A percentile compares a stretch with the other conserved stretches of the same genome.
These are phyloP conservation scores for Drosophila merina DNA, from an alignment of 2,888 invertebrate species.

Conservation along the genomic window DNA sequence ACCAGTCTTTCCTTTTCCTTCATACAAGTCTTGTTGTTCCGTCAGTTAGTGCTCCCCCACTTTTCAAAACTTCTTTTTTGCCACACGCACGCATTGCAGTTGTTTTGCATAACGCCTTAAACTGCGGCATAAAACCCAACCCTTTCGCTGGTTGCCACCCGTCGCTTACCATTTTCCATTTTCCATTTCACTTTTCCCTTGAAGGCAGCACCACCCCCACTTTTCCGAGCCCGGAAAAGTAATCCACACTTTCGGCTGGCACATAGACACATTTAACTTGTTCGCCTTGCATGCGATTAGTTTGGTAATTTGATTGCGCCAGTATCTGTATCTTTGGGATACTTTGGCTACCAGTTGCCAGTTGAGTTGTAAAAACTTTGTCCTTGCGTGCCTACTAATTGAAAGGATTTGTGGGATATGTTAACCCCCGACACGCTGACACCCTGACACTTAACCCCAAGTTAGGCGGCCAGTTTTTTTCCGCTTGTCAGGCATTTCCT, in stretches of 20 bases:
- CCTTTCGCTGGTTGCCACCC: not conserved
- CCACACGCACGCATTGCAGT: conserved; percentile 79
- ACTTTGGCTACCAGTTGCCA: conserved; percentile 51
- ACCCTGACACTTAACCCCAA: conserved; percentile 1
- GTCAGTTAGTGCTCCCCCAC: conserved; percentile 34
- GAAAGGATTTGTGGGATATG: conserved; percentile 58
- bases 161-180: conserved; percentile 7
- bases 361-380: conserved; percentile 73
- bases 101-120: conserved; percentile 67
- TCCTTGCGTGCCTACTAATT: conserved; percentile 70
- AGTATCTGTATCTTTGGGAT: conserved; percentile 51
- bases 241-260: conserved; percentile 63
- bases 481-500: conserved; percentile 54
- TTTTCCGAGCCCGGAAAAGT: conserved; percentile 42
- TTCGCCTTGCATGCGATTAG: conserved; percentile 81
- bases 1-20: conserved; percentile 51
- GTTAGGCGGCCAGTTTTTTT: not conserved
- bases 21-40: conserved; percentile 54
- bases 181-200: conserved; percentile 67
- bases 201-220: conserved; percentile 33
- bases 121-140: conserved; percentile 46
- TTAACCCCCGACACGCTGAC: conserved; percentile 18
- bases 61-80: conserved; percentile 45
- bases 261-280: conserved; percentile 55
- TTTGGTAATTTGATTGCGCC: conserved; percentile 80